Conservation (phyloP, 1,140 invertebrate genomes). For the Pseudachorutes palmiensis region DNA sequence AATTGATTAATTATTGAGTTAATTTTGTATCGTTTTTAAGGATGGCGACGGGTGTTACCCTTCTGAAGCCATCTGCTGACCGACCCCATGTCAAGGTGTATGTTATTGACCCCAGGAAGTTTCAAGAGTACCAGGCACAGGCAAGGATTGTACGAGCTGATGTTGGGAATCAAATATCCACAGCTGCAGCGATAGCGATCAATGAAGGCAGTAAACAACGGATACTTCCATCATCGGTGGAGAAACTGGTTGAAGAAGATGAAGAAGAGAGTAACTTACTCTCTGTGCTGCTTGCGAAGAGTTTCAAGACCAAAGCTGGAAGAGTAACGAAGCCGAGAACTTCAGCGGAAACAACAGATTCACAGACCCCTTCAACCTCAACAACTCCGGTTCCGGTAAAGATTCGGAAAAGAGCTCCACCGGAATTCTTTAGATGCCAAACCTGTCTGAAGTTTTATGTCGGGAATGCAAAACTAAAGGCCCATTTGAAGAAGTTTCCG, state of each 20-base stretch:
- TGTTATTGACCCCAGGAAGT: background rate
- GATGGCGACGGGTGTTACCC: too few relatives aligned
- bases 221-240: background rate
- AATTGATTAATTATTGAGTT: too few relatives aligned
- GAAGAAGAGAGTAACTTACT: background rate
- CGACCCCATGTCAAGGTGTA: too few relatives aligned
- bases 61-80: too few relatives aligned
- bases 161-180: background rate
- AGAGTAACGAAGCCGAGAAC: conserved; percentile 2
- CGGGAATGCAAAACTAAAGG: conserved; percentile 27
- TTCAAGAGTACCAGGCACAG: background rate
- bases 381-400: conserved; percentile 1
- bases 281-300: background rate
- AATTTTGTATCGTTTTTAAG: too few relatives aligned
- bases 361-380: background rate
- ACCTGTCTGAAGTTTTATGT: conserved; percentile 30
- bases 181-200: too few relatives aligned
- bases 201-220: too few relatives aligned
- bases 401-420: conserved; percentile 28
- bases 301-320: conserved; percentile 7
- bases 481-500: conserved; percentile 33
- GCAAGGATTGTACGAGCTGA: background rate
- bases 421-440: conserved; percentile 30
- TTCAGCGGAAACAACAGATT: background rate
- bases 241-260: background rate